Base-by-base conservation (phyloP, 2,797 vertebrate species). In the Lacerta agilis region DNA sequence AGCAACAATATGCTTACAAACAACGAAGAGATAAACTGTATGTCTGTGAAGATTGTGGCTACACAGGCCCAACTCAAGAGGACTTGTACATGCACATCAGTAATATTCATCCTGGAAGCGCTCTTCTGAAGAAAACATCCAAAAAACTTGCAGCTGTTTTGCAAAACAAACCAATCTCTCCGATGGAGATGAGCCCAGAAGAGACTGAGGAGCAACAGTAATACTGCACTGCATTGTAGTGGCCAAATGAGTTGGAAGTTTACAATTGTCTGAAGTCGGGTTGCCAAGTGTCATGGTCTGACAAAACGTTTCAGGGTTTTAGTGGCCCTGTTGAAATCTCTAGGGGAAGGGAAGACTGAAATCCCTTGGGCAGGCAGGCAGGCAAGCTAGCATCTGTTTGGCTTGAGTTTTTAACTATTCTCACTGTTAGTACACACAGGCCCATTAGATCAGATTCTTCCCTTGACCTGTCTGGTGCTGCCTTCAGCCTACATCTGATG, bases 21-120 rank as follows among this genome's bases (percentile, higher is more conserved):
- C 97, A 98, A 85, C 96, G 97, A 38, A 94, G 98, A 45, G 97
- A 97, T 80, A 98, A 98, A 94, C 95, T 98, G 0, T 98, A 97
- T 0, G 97, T 98, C 71, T 98, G 98, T 0, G 98, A 98, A 91
- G 97, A 98, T 83, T 98, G 97, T 1, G 98, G 98, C 88, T 97
- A 97, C 95, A 98, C 97, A 0, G 97, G 97, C 87, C 96, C 97
- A 82, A 97, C 97, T 0, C 97, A 98, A 90, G 97, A 97, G 94
- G 97, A 97, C 91, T 95, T 98, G 78, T 97, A 97, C 87, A 94
- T 97, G 91, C 98, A 98, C 0, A 94, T 97, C 64, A 96, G 95
- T 36, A 83, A 88, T 0, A 86, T 95, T 43, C 98, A 98, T 87
- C 97, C 97, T 0, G 95, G 96, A 72, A 98, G 97, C 27, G 96